These are phyloP conservation scores for Spilarctia lutea DNA, from an alignment of 2,888 invertebrate genomes.

Conservation along the genomic window DNA sequence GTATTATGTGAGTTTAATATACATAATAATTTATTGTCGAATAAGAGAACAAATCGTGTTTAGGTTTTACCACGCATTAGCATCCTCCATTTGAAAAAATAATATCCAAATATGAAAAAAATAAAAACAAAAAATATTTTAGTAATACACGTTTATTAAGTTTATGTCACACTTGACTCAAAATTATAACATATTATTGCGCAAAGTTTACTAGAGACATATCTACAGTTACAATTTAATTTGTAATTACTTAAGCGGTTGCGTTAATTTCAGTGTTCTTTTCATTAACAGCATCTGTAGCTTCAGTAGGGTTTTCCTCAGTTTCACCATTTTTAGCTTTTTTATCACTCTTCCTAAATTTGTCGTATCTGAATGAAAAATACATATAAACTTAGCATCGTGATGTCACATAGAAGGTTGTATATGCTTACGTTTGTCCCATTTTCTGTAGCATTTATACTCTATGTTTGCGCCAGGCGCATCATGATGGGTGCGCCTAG, in stretches of 20 bases:
- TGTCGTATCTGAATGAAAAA: conserved; percentile 84
- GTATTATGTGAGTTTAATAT: no score
- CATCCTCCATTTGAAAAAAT: not conserved
- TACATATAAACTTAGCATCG: not conserved
- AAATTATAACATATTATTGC: conserved; percentile 15
- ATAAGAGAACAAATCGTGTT: not conserved
- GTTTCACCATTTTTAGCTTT: conserved; percentile 76
- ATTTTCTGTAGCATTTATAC: not conserved
- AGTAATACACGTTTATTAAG: conserved; percentile 19
- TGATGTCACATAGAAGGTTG: not conserved
- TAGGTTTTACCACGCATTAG: not conserved
- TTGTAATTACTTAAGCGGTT: conserved; percentile 57
- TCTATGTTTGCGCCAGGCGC: not conserved
- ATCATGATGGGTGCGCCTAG: not conserved
- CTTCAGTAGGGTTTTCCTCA: conserved; percentile 70
- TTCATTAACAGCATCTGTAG: conserved; percentile 69
- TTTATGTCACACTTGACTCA: conserved; percentile 22
- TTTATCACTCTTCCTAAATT: conserved; percentile 89
- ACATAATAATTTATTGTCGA: no score
- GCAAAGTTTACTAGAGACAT: conserved; percentile 12
- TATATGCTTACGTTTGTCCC: not conserved
- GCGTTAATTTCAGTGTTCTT: conserved; percentile 72
- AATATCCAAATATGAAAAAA: not conserved
- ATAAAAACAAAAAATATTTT: not conserved
- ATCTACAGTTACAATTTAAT: not conserved